phyloP scores from a whole-genome alignment of 2,797 vertebrate species.

The Lacerta bilineata region DNA sequence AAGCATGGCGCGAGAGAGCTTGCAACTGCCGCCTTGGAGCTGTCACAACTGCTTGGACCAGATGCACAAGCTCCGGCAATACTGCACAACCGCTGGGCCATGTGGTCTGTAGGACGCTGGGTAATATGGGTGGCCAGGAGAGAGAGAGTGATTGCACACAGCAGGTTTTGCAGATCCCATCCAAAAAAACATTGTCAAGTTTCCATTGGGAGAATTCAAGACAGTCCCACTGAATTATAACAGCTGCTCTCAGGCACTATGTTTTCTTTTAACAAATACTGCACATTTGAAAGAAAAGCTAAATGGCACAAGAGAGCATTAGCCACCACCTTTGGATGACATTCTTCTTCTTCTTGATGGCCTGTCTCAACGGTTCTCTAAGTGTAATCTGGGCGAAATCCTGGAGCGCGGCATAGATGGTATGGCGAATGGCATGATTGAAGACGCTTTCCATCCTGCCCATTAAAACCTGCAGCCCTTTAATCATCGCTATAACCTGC shows the following conservation, averaged over 20 bases:
- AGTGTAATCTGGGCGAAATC: conserved; percentile 96
- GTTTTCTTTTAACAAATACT: background rate
- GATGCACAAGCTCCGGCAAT: background rate
- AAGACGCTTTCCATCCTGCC: conserved; percentile 99
- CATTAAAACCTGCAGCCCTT: conserved; percentile 98
- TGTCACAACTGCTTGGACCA: background rate
- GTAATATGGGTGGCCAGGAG: background rate
- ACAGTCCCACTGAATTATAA: background rate
- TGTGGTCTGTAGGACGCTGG: background rate
- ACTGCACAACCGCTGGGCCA: background rate
- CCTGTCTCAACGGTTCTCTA: conserved; percentile 93
- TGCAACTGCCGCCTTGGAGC: background rate
- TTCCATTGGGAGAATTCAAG: background rate
- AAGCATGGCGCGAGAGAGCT: background rate
- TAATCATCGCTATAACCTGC: conserved; percentile 99
- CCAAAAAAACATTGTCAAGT: background rate
- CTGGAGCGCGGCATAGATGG: conserved; percentile 96
- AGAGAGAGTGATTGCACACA: background rate
- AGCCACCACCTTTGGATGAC: conserved; percentile 91
- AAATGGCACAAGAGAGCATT: background rate
- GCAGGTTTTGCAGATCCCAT: background rate
- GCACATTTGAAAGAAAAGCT: background rate
- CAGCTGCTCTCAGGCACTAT: background rate
- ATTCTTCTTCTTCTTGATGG: conserved; percentile 98
- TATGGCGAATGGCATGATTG: conserved; percentile 98